Conservation (phyloP, 2,797 vertebrate species). For the Atherinosoma microstoma region DNA sequence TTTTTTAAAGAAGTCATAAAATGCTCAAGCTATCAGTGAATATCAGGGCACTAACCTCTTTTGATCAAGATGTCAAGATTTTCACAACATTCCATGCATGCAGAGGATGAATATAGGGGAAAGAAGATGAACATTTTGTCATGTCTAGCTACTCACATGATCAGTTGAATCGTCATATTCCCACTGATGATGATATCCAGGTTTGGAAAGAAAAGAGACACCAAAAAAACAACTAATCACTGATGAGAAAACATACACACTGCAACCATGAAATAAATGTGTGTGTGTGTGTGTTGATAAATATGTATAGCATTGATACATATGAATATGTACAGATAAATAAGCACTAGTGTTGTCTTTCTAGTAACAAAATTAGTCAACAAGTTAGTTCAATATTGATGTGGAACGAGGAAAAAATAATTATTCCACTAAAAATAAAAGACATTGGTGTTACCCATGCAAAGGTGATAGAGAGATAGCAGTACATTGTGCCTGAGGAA, state of each 20-base stretch:
- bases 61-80: neutral
- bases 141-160: slow-evolving; percentile 92
- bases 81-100: slow-evolving; percentile 47
- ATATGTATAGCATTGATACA: neutral
- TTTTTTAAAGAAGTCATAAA: slow-evolving; percentile 7
- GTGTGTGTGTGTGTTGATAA: neutral
- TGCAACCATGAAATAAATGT: slow-evolving; percentile 14
- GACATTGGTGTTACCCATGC: slow-evolving; percentile 11
- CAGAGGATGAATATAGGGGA: slow-evolving; percentile 24
- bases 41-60: neutral
- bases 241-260: slow-evolving; percentile 27
- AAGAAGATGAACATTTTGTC: slow-evolving; percentile 4
- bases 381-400: neutral
- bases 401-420: neutral
- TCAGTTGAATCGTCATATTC: slow-evolving; percentile 99
- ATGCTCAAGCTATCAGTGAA: neutral
- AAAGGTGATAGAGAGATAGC: slow-evolving; percentile 41
- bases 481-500: slow-evolving; percentile 51
- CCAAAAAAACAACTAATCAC: slow-evolving; percentile 54
- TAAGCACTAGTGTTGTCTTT: neutral
- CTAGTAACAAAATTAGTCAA: neutral
- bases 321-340: neutral
- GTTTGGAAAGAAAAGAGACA: slow-evolving; percentile 64
- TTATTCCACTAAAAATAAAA: slow-evolving; percentile 13
- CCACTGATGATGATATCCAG: slow-evolving; percentile 90